A percentile compares a stretch with the other conserved stretches of the same genome.
These are phyloP conservation scores for Netelia virgata DNA, from an alignment of 2,888 invertebrate genomes.

Conservation along the genomic window DNA sequence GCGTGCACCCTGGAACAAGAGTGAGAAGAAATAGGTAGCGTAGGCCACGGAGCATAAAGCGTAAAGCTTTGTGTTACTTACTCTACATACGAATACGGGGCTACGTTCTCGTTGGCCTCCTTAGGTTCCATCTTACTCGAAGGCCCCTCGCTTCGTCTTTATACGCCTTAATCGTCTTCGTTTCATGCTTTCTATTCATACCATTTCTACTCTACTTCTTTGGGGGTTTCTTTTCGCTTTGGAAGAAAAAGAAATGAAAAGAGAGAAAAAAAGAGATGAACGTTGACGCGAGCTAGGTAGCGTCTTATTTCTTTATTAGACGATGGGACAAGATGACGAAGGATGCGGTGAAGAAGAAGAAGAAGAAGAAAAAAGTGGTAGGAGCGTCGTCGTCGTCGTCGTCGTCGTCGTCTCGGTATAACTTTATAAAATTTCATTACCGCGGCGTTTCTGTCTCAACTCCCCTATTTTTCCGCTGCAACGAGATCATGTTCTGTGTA, in stretches of 20 bases:
- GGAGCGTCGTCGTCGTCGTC: slow-evolving; percentile 45
- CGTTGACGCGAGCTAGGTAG: background rate
- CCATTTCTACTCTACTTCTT: slow-evolving; percentile 13
- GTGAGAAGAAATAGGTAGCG: slow-evolving; percentile 50
- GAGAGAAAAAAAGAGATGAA: slow-evolving; percentile 2
- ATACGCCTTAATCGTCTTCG: slow-evolving; percentile 4
- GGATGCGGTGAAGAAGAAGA: slow-evolving; percentile 28
- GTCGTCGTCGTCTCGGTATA: slow-evolving; percentile 71
- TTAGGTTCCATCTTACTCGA: slow-evolving; percentile 33
- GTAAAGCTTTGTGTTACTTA: slow-evolving; percentile 55
- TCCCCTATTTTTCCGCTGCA: slow-evolving; percentile 55
- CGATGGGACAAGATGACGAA: slow-evolving; percentile 33
- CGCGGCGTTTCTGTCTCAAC: slow-evolving; percentile 59
- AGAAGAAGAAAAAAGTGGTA: slow-evolving; percentile 48
- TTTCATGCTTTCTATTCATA: slow-evolving; percentile 12
- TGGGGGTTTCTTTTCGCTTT: slow-evolving; percentile 13
- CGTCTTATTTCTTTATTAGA: slow-evolving; percentile 42
- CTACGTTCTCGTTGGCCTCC: slow-evolving; percentile 33
- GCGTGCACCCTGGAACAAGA: slow-evolving; percentile 10
- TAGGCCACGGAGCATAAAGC: slow-evolving; percentile 56
- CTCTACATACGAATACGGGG: slow-evolving; percentile 25
- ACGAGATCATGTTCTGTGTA: slow-evolving; percentile 39
- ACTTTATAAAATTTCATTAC: slow-evolving; percentile 82
- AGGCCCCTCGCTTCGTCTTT: background rate
- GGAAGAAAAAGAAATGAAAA: background rate